Evolutionary conservation across 2,888 invertebrate genomes (phyloP).

Genomic region (Platycheirus rosarum): DNA sequence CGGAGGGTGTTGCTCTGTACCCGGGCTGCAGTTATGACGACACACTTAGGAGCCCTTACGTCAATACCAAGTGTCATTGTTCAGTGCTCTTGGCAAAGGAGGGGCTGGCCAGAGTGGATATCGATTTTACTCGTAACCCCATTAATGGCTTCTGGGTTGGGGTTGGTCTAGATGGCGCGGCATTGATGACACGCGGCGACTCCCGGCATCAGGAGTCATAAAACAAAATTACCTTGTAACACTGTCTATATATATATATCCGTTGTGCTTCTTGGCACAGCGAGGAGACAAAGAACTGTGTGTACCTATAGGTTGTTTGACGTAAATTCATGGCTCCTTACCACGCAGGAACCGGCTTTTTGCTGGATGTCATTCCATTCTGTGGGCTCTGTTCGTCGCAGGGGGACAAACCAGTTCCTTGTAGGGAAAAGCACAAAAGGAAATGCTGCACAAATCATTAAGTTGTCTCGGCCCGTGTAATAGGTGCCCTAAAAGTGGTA

Average conservation of each 20-base stretch:
- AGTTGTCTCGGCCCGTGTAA: not conserved
- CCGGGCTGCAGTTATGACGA: conserved; percentile 39
- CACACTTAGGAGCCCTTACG: conserved; percentile 29
- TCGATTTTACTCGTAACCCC: conserved; percentile 72
- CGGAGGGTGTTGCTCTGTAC: not conserved
- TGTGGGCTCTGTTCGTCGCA: conserved; percentile 4
- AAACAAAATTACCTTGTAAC: conserved; percentile 41
- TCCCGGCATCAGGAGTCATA: conserved; percentile 36
- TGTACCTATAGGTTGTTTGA: not conserved
- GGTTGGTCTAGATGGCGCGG: conserved; percentile 70
- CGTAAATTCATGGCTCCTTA: conserved; percentile 41
- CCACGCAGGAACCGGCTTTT: conserved; percentile 73
- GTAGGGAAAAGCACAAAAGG: conserved; percentile 42
- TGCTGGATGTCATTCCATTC: conserved; percentile 57
- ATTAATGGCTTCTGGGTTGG: conserved; percentile 68
- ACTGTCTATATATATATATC: not conserved
- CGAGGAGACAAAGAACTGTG: conserved; percentile 22
- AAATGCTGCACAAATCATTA: conserved; percentile 39
- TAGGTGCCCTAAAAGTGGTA: conserved; percentile 20
- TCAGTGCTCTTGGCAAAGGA: conserved; percentile 1
- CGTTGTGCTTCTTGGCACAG: not conserved
- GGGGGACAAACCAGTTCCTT: conserved; percentile 54
- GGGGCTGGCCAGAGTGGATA: conserved; percentile 33
- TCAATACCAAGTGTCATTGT: conserved; percentile 19
- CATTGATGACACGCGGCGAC: conserved; percentile 18